Base-by-base conservation (phyloP, 2,888 invertebrate genomes). In the Alsophila aescularia region DNA sequence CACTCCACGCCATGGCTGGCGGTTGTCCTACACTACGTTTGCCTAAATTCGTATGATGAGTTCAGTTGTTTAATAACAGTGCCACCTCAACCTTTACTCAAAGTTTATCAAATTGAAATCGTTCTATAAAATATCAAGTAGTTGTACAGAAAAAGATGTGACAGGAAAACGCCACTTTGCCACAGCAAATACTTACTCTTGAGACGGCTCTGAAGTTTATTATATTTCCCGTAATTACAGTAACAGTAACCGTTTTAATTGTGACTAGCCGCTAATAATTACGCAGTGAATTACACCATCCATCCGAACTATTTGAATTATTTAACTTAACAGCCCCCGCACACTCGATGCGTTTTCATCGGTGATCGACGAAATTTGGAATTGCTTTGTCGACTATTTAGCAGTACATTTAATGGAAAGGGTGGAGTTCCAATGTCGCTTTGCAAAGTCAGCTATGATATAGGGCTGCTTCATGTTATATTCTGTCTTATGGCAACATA, bases 181-280 rank as follows among this genome's bases (percentile, higher is more conserved):
- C 42, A 52, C 42, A 14, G 58, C 47, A 42, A 49, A 56, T 15
- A 51, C 29, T 57, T 53, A 66, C 52, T 49, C 45, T 85, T 78
- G 76, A 62, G 63, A 41, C 50, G 15, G 43, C 67, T 54, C 67
- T 79, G 75, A 82, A 77, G 77, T 81, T 85, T 83, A 83, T 84
- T 82, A 87, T 84, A 84, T 87, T 83, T 87, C 84, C 86, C 82
- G 83, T 80, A 82, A 85, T 90, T 88, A 89, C 72, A 65, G 70
- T 83, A 83, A 87, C 85, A 73, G 85, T 85, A 74, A 67, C 72
- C 67, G 73, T 75, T 74, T 81, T 81, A 81, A 85, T 81, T 68
- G 70, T 63, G 37, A 57, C 59, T 69, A 67, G 68, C 45, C 42
- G 45, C 52, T 52, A 64, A 67, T 78, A 80, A 81, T 82, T 79